These are phyloP conservation scores for Coreoperca whiteheadi DNA, from an alignment of 2,113 vertebrate species.

Conservation along the genomic window DNA sequence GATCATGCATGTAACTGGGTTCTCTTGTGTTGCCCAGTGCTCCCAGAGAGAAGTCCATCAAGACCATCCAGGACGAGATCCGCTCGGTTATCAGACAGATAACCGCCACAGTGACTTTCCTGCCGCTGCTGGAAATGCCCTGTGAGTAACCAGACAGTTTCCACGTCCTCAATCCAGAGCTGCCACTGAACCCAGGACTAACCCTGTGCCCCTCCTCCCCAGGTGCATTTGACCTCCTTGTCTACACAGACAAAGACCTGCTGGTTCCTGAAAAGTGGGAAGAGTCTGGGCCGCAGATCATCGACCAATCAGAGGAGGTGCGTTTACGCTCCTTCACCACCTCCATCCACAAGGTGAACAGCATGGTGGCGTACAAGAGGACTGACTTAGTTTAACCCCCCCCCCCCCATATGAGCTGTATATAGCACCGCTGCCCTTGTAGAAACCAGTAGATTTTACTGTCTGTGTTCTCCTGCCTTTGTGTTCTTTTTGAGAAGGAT, in stretches of 20 bases:
- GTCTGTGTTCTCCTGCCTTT: background rate
- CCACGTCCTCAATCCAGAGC: too few relatives aligned
- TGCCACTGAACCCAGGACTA: background rate
- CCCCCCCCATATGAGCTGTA: background rate
- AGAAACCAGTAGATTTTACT: conserved; percentile 14
- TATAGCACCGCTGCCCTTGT: conserved; percentile 1
- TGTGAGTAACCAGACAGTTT: conserved; percentile 86
- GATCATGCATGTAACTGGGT: background rate
- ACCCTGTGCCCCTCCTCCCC: background rate
- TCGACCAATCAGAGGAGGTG: conserved; percentile 94
- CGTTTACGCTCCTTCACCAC: conserved; percentile 95
- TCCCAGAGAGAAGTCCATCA: conserved; percentile 93
- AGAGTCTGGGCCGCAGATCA: conserved; percentile 94
- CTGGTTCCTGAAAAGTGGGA: conserved; percentile 96
- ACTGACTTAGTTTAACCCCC: conserved; percentile 78
- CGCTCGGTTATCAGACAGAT: conserved; percentile 96
- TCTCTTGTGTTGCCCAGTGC: conserved; percentile 74
- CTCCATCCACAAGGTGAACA: conserved; percentile 96
- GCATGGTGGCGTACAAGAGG: conserved; percentile 92
- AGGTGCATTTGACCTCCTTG: conserved; percentile 97
- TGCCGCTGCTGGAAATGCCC: conserved; percentile 92
- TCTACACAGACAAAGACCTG: conserved; percentile 96
- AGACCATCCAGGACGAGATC: conserved; percentile 97
- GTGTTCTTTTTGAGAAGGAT: background rate
- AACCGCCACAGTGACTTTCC: conserved; percentile 95